Conservation (phyloP, 2,888 invertebrate species). For the Harmothoe impar region DNA sequence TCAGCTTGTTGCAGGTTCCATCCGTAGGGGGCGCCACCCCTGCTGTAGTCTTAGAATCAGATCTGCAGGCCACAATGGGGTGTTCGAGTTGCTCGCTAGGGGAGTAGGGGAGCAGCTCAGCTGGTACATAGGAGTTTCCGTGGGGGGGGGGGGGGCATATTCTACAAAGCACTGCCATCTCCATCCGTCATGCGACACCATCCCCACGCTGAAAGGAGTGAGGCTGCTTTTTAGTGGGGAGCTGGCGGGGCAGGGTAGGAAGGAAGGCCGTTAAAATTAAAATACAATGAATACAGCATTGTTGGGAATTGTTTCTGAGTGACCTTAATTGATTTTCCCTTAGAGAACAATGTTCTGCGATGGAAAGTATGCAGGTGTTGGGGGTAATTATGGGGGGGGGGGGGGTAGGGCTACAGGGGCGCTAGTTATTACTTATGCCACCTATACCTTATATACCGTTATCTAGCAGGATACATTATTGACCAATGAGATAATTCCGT, state of each 20-base stretch:
- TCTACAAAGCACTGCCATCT: neutral
- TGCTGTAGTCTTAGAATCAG: neutral
- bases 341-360: too few species aligned
- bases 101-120: neutral
- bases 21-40: neutral
- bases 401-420: too few species aligned
- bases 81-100: neutral
- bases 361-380: too few species aligned
- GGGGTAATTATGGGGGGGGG: too few species aligned
- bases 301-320: neutral
- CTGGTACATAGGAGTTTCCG: neutral
- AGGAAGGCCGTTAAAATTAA: neutral
- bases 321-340: neutral
- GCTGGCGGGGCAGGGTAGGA: neutral
- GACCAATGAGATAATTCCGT: too few species aligned
- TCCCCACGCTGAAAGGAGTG: neutral
- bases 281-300: neutral
- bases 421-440: too few species aligned
- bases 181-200: conserved; percentile 29
- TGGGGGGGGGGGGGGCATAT: neutral
- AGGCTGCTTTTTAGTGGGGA: neutral
- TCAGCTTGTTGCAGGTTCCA: neutral
- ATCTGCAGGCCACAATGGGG: neutral
- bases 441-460: too few species aligned
- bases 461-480: too few species aligned